Percentiles rank a stretch among this genome's conserved stretches.
Evolutionary conservation across 2,888 invertebrate genomes (phyloP).

Genomic region (Pheosia gnoma): DNA sequence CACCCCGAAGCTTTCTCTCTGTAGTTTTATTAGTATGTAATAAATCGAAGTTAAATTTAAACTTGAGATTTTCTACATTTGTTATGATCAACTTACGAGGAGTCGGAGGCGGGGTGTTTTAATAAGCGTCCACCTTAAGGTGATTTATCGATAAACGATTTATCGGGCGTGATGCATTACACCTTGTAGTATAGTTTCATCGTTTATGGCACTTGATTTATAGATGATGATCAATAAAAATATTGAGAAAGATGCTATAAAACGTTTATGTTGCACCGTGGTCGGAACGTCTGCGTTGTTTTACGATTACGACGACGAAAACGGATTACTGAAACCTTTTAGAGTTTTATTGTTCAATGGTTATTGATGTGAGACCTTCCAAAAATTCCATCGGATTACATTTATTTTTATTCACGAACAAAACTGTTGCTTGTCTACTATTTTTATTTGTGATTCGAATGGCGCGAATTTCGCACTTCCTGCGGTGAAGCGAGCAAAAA

Average conservation of each 20-base stretch:
- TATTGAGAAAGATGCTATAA: slow-evolving; percentile 61
- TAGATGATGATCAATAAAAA: slow-evolving; percentile 68
- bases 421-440: slow-evolving; percentile 40
- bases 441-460: slow-evolving; percentile 49
- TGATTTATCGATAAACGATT: slow-evolving; percentile 66
- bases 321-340: slow-evolving; percentile 57
- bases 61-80: slow-evolving; percentile 30
- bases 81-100: slow-evolving; percentile 36
- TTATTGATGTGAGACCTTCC: slow-evolving; percentile 43
- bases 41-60: slow-evolving; percentile 35
- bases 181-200: slow-evolving; percentile 53
- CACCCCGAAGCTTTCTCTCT: slow-evolving; percentile 39
- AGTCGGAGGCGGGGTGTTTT: slow-evolving; percentile 48
- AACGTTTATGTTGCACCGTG: slow-evolving; percentile 51
- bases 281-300: slow-evolving; percentile 49
- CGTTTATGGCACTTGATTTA: slow-evolving; percentile 65
- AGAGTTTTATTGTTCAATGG: slow-evolving; percentile 49
- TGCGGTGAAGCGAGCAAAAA: slow-evolving; percentile 56
- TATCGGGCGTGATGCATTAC: slow-evolving; percentile 62
- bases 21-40: slow-evolving; percentile 34
- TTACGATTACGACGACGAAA: slow-evolving; percentile 59
- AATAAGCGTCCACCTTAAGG: slow-evolving; percentile 60
- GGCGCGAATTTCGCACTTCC: slow-evolving; percentile 67
- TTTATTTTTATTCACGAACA: slow-evolving; percentile 36
- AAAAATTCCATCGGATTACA: slow-evolving; percentile 34